phyloP scores from a whole-genome alignment of 2,797 vertebrate species.

The Tokudaia muenninki region DNA sequence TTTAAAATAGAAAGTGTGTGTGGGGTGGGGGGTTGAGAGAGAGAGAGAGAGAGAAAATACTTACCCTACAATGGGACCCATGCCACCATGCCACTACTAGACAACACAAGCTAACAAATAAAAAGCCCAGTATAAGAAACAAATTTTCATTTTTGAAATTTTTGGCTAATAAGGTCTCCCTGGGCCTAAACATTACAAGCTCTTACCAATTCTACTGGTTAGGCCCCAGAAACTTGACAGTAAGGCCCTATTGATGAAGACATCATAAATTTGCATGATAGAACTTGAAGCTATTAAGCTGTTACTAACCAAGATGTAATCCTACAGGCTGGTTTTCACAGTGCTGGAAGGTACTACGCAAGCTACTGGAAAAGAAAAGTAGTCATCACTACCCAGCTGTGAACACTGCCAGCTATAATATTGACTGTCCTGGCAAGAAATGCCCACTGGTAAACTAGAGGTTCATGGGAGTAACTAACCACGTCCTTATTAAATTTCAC shows the following conservation, averaged over 20 bases:
- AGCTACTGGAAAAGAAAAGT: not conserved
- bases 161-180: not conserved
- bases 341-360: not conserved
- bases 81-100: not conserved
- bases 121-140: not conserved
- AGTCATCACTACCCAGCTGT: not conserved
- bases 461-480: not conserved
- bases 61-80: not conserved
- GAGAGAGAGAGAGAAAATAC: not conserved
- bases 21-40: not conserved
- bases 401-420: not conserved
- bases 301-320: not conserved
- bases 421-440: not conserved
- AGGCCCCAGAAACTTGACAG: not conserved
- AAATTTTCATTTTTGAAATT: not conserved
- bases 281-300: not conserved
- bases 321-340: not conserved
- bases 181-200: not conserved
- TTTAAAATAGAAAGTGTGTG: not conserved
- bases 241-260: not conserved
- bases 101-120: not conserved
- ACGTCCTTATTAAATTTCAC: not conserved
- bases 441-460: not conserved
- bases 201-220: not conserved
- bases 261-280: not conserved